Evolutionary conservation across 2,888 invertebrate species (phyloP).

Genomic region (Scaptomyza caliginosa): DNA sequence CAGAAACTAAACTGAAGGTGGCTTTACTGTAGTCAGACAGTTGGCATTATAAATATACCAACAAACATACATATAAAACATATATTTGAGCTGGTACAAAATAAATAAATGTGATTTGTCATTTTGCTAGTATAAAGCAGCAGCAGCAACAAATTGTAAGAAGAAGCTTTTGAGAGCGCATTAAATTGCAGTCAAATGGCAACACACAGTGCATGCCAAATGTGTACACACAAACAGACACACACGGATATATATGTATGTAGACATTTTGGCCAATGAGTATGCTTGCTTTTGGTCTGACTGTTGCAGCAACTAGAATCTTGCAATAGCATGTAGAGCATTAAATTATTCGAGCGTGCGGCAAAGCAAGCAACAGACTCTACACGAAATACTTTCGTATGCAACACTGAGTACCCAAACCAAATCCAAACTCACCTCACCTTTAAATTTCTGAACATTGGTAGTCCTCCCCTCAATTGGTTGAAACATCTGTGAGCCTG

Average conservation of each 20-base stretch:
- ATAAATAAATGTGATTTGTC: slow-evolving; percentile 81
- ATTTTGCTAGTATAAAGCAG: slow-evolving; percentile 71
- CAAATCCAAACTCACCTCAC: slow-evolving; percentile 39
- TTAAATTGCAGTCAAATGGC: slow-evolving; percentile 80
- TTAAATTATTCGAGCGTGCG: slow-evolving; percentile 80
- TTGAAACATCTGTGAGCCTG: slow-evolving; percentile 24
- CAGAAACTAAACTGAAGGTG: slow-evolving; percentile 28
- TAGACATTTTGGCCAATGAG: slow-evolving; percentile 57
- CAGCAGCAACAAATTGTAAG: slow-evolving; percentile 25
- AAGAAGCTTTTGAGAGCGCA: slow-evolving; percentile 58
- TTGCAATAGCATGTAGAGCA: slow-evolving; percentile 34
- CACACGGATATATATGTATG: slow-evolving; percentile 5
- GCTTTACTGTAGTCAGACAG: slow-evolving; percentile 19
- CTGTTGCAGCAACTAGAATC: slow-evolving; percentile 6
- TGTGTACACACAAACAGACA: slow-evolving; percentile 36
- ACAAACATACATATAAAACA: neutral
- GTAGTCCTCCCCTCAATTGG: neutral
- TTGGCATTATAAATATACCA: slow-evolving; percentile 4
- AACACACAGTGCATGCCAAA: slow-evolving; percentile 77
- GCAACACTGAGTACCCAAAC: slow-evolving; percentile 70
- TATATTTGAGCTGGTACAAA: slow-evolving; percentile 41
- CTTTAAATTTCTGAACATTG: neutral
- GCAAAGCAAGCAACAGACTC: slow-evolving; percentile 54
- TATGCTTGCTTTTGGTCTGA: slow-evolving; percentile 47
- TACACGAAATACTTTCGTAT: slow-evolving; percentile 67